phyloP scores from a whole-genome alignment of 1,140 invertebrate species.

The Drosophila jambulina region DNA sequence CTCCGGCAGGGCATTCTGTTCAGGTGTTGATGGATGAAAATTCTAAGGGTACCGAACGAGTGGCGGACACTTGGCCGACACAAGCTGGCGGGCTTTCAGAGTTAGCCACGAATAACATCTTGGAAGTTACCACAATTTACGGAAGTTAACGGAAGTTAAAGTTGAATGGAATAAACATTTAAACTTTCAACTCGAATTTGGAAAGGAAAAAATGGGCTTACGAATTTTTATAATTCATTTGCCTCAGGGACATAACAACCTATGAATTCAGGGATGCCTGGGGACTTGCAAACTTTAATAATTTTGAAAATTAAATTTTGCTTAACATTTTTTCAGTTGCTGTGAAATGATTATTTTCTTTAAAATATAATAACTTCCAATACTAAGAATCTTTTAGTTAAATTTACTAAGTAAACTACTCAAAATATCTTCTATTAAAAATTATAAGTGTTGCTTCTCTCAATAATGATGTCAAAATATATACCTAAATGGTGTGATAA shows the following conservation, averaged over 20 bases:
- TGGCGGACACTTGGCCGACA: slow-evolving; percentile 42
- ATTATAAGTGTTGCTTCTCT: not conserved
- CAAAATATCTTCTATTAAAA: not conserved
- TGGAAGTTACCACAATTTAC: slow-evolving; percentile 17
- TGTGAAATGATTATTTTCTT: not conserved
- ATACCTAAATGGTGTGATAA: slow-evolving; percentile 74
- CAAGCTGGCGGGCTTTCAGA: slow-evolving; percentile 17
- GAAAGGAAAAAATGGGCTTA: not conserved
- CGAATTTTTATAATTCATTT: not conserved
- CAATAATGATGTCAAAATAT: slow-evolving; percentile 69
- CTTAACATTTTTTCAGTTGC: not conserved
- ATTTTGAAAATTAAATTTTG: no score
- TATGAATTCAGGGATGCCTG: not conserved
- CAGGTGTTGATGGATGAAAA: slow-evolving; percentile 76
- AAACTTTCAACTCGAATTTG: not conserved
- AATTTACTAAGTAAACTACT: not conserved
- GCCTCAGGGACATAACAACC: no score
- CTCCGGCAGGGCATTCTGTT: slow-evolving; percentile 23
- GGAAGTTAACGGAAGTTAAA: slow-evolving; percentile 12
- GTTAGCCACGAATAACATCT: slow-evolving; percentile 29
- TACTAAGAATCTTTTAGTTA: not conserved
- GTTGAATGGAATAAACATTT: not conserved
- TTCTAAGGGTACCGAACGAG: slow-evolving; percentile 27
- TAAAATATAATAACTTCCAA: no score
- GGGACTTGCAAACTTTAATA: not conserved